Evolutionary conservation across 2,888 invertebrate genomes (phyloP).

Genomic region (Andricus curvator): DNA sequence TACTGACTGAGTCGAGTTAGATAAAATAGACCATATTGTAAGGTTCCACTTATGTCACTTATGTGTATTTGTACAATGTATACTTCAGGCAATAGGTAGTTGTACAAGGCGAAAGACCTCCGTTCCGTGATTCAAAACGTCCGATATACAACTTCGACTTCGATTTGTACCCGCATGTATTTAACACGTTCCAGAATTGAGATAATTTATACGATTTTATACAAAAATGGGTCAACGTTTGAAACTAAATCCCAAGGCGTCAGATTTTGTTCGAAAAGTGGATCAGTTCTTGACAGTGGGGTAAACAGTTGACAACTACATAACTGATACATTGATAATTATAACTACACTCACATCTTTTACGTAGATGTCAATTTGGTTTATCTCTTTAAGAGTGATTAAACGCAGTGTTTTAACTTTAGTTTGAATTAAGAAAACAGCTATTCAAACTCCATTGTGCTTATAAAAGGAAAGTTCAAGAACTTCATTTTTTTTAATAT

Average conservation of each 20-base stretch:
- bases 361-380: background rate
- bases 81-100: background rate
- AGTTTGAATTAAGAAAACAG: no score
- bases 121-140: background rate
- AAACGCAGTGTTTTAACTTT: no score
- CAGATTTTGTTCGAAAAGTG: no score
- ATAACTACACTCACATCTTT: no score
- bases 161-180: background rate
- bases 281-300: no score
- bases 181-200: background rate
- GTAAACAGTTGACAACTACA: no score
- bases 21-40: constrained; percentile 17
- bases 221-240: background rate
- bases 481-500: background rate
- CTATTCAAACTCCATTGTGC: background rate
- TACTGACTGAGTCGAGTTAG: background rate
- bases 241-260: no score
- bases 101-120: background rate
- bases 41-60: constrained; percentile 23
- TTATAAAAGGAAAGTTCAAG: background rate
- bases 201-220: background rate
- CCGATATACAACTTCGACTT: background rate
- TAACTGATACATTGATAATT: no score
- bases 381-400: background rate
- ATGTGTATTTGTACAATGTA: constrained; percentile 21